Evolutionary conservation across 2,888 invertebrate species (phyloP).

Genomic region (Nomada ferruginata): DNA sequence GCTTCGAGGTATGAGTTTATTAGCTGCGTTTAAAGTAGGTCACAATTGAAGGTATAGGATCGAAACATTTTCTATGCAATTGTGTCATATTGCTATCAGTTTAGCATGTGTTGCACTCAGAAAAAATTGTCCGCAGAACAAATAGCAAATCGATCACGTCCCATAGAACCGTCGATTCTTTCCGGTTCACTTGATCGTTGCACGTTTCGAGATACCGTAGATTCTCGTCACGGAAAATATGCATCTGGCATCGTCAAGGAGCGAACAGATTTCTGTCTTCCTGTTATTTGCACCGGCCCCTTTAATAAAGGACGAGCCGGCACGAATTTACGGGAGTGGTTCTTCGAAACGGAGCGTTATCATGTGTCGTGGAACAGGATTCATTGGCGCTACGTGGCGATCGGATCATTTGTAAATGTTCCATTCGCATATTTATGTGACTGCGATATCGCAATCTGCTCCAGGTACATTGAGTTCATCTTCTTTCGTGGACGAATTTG

Average conservation of each 20-base stretch:
- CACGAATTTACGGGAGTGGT: conserved; percentile 1
- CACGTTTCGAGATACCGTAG: not conserved
- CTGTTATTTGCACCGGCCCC: conserved; percentile 17
- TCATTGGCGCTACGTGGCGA: conserved; percentile 3
- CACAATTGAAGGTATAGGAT: not conserved
- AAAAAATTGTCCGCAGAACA: conserved; percentile 1
- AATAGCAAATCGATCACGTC: conserved; percentile 25
- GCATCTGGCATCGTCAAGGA: not conserved
- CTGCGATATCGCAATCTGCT: no score
- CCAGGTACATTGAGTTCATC: no score
- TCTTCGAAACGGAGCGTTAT: conserved; percentile 11
- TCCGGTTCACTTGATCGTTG: not conserved
- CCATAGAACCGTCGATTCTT: not conserved
- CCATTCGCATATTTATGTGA: not conserved
- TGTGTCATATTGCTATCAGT: not conserved
- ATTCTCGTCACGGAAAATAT: conserved; percentile 4
- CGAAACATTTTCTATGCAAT: no score
- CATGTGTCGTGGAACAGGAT: not conserved
- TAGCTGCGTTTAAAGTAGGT: not conserved
- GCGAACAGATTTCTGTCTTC: not conserved
- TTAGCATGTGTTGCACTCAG: no score
- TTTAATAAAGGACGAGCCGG: conserved; percentile 14
- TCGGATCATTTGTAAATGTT: not conserved
- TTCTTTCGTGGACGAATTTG: no score
- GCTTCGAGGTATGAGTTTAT: not conserved